Base-by-base conservation (phyloP, 2,797 vertebrate species). In the Etheostoma perlongum region DNA sequence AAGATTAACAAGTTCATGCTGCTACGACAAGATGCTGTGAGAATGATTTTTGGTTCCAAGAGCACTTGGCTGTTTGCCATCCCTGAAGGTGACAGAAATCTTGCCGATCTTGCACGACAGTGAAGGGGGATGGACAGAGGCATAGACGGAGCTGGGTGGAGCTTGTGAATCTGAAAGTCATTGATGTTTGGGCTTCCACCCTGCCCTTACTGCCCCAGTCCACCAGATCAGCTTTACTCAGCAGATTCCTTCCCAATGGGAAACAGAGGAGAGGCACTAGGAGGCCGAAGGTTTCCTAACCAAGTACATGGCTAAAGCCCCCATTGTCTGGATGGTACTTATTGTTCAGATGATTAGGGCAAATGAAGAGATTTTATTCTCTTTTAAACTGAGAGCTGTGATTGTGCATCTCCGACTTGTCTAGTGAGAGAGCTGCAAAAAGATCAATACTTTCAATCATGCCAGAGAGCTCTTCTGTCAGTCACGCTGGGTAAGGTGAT, bases 381-480 rank as follows among this genome's bases (percentile, higher is more conserved):
- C 79, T 84, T 85, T 69, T 58, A 96, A 96, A 96, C 94, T 83
- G 88, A 95, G 94, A 93, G 95, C 93, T 97, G 95, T 96, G 96
- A 97, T 96, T 97, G 95, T 96, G 94, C 95, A 94, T 96, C 95
- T 95, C 89, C 81, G 89, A 93, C 94, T 94, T 94, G 93, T 95
- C 95, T 93, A 85, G 78, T 95, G 96, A 95, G 96, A 95, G 93
- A 95, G 71, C 94, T 92, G 93, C 94, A 88, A 93, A 91, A 79
- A 95, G 96, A 98, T 99, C 97, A 95, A 98, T 99, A 97, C 93
- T 95, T 96, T 97, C 96, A 96, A 97, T 98, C 97, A 97, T 90
- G 76, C 92, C 85, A 84, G 94, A 96, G 95, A 96, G 96, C 95
- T 93, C 95, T 95, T 95, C 96, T 97, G 97, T 97, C 96, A 97